phyloP scores from a whole-genome alignment of 2,797 vertebrate genomes.

The Euphonia xanthogaster region DNA sequence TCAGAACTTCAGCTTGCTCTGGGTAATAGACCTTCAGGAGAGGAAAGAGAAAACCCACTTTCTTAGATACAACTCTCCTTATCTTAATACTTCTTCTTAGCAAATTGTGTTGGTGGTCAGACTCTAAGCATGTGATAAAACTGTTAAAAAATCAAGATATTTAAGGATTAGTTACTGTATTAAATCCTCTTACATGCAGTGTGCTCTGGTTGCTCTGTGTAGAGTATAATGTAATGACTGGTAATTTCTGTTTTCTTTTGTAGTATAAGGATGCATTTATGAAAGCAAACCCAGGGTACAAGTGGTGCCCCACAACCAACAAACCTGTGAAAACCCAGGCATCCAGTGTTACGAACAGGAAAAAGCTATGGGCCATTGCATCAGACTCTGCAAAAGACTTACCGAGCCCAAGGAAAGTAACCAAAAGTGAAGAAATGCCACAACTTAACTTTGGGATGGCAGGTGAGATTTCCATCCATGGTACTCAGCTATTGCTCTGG shows the following conservation, averaged over 20 bases:
- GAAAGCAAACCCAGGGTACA: conserved; percentile 98
- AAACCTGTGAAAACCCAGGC: conserved; percentile 91
- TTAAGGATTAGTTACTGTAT: not conserved
- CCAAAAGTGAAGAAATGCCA: conserved; percentile 89
- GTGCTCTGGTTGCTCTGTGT: not conserved
- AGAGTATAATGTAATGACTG: not conserved
- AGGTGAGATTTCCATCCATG: conserved; percentile 76
- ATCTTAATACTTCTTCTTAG: not conserved
- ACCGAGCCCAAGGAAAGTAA: conserved; percentile 85
- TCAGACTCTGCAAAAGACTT: conserved; percentile 89
- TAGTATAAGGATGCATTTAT: conserved; percentile 99
- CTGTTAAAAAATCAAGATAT: conserved; percentile 23
- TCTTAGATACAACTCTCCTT: not conserved
- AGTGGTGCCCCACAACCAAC: conserved; percentile 97
- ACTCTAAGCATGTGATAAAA: not conserved
- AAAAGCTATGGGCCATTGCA: conserved; percentile 92
- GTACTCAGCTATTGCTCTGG: not conserved
- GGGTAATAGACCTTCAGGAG: not conserved
- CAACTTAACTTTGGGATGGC: conserved; percentile 98
- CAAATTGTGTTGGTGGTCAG: not conserved
- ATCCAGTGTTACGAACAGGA: conserved; percentile 83
- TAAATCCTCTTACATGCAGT: not conserved
- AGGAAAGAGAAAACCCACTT: not conserved
- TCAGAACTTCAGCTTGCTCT: not conserved
- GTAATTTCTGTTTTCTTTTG: conserved; percentile 52